Conservation (phyloP, 2,888 invertebrate genomes). For the Helicoverpa assulta region DNA sequence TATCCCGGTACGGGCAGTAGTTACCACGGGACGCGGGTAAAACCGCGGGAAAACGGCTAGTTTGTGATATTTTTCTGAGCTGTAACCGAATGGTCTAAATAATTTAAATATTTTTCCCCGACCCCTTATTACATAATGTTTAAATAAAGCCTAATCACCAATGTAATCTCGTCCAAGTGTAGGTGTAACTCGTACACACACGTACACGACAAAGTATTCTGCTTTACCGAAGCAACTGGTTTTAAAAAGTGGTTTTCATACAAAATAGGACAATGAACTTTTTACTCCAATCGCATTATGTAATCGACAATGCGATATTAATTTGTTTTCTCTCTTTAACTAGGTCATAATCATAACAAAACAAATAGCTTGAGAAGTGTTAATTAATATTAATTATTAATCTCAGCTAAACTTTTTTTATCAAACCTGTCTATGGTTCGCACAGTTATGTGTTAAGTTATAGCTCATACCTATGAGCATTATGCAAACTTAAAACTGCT, state of each 20-base stretch:
- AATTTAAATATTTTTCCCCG: constrained; percentile 39
- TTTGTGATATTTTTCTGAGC: no score
- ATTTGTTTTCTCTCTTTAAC: constrained; percentile 79
- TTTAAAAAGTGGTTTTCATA: constrained; percentile 85
- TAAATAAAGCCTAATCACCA: constrained; percentile 55
- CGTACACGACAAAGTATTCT: constrained; percentile 67
- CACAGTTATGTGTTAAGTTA: constrained; percentile 28
- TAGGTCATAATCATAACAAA: constrained; percentile 63
- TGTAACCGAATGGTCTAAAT: constrained; percentile 18
- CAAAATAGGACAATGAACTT: constrained; percentile 87
- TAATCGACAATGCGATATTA: constrained; percentile 77
- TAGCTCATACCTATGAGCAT: constrained; percentile 9
- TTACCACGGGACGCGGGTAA: no score
- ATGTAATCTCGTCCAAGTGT: constrained; percentile 59
- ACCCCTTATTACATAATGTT: constrained; percentile 53
- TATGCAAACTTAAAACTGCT: constrained; percentile 20
- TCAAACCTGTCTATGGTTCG: constrained; percentile 6
- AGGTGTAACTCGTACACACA: constrained; percentile 61
- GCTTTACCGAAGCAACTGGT: constrained; percentile 80
- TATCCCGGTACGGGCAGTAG: no score
- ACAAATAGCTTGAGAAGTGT: constrained; percentile 35
- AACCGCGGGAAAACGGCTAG: no score
- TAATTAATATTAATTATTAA: constrained; percentile 17
- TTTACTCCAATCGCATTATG: constrained; percentile 79
- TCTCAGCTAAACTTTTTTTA: not conserved